Evolutionary conservation across 2,113 vertebrate genomes (phyloP), one percentile per base, ranked within the genome.

Genomic region (Xyrauchen texanus): DNA sequence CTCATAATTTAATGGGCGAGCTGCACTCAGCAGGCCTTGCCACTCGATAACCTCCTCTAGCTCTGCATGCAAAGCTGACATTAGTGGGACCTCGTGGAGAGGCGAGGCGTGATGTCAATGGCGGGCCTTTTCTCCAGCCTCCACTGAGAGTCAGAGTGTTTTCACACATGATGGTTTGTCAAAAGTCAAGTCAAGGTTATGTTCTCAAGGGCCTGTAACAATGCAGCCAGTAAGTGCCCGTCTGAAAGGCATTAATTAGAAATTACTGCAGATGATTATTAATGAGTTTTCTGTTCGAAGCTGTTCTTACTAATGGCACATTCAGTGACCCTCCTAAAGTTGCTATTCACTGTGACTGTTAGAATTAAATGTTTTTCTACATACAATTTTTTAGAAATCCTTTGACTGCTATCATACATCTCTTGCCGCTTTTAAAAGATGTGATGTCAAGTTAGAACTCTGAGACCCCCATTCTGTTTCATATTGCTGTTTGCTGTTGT

Each of bases 191-290:
- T 82, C 77, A 55, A 80, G 85, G 82, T 76, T 61, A 52, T 8
- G 84, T 83, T 81, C 79, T 79, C 55, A 68, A 66, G 81, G 82
- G 76, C 60, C 53, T 68, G 68, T 60, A 87, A 85, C 84, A 85
- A 57, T 53, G 74, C 84, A 81, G 77, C 81, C 84, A 81, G 76
- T 72, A 82, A 75, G 83, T 72, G 80, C 83, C 86, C 76, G 80
- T 86, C 82, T 79, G 47, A 13, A 51, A 76, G 64, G 67, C 84
- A 89, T 89, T 84, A 85, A 89, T 90, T 83, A 89, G 81, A 86
- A 88, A 91, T 79, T 85, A 86, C 68, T 76, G 83, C 82, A 81
- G 82, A 61, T 79, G 80, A 86, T 86, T 79, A 68, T 84, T 86
- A 80, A 83, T 61, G 68, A n/a, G n/a, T n/a, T n/a, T n/a, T n/a